Evolutionary conservation across 92 coral and sea anemone genomes (phyloP).

Genomic region (Parazoanthus darwini): DNA sequence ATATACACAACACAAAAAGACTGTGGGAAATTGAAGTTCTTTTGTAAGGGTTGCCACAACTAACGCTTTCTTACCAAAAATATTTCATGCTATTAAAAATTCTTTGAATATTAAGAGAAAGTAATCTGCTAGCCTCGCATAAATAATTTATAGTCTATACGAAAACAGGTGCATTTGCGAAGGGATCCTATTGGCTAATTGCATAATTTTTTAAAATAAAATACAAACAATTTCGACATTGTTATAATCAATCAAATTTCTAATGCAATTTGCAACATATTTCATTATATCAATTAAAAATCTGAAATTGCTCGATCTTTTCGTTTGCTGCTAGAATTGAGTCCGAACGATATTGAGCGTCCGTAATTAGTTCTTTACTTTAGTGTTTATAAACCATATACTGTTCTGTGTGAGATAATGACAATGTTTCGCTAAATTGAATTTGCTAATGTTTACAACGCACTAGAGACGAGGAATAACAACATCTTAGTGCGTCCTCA

Average conservation of each 20-base stretch:
- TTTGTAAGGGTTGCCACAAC: not conserved
- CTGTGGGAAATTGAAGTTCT: not conserved
- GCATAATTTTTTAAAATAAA: not conserved
- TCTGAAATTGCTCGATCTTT: too few relatives aligned
- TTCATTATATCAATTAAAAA: not conserved
- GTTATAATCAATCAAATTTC: not conserved
- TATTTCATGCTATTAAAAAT: conserved; percentile 1
- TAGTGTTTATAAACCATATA: too few relatives aligned
- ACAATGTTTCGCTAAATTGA: too few relatives aligned
- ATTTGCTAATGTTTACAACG: too few relatives aligned
- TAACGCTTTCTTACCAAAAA: not conserved
- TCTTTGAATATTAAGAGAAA: not conserved
- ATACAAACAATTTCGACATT: not conserved
- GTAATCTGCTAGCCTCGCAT: not conserved
- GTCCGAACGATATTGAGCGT: too few relatives aligned
- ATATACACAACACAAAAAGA: not conserved
- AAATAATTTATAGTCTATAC: too few relatives aligned
- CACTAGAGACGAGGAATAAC: too few relatives aligned
- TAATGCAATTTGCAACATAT: not conserved
- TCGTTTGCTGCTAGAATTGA: too few relatives aligned
- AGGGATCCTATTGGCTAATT: not conserved
- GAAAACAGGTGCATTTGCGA: not conserved
- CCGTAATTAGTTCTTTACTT: too few relatives aligned
- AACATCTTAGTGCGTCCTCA: too few relatives aligned
- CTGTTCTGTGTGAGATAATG: too few relatives aligned